These are phyloP conservation scores for Mus pahari DNA, from an alignment of 2,113 vertebrate species.

Conservation along the genomic window DNA sequence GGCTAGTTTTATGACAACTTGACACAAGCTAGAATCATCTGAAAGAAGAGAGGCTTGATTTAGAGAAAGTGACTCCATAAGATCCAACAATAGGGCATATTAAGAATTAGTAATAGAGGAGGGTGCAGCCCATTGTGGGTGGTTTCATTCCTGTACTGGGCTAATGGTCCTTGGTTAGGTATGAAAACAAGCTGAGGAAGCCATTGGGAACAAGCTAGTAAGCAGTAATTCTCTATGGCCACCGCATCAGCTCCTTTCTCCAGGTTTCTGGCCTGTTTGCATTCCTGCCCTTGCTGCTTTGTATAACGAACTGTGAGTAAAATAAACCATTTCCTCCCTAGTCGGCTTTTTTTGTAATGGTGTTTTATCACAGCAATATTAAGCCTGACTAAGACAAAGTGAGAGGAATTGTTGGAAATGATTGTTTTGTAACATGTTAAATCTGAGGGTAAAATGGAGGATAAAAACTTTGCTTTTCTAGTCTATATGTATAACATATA, in stretches of 20 bases:
- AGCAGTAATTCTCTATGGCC: neutral
- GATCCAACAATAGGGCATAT: neutral
- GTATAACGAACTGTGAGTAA: neutral
- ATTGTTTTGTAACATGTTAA: slow-evolving; percentile 28
- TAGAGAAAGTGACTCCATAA: neutral
- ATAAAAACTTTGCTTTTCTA: neutral
- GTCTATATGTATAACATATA: neutral
- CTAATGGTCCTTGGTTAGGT: neutral
- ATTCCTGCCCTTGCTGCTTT: neutral
- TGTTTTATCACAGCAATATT: neutral
- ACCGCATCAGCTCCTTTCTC: neutral
- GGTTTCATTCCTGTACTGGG: neutral
- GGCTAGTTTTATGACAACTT: neutral
- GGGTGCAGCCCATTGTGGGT: neutral
- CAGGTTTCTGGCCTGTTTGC: neutral
- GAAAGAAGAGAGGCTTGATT: neutral
- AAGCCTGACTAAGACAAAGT: neutral
- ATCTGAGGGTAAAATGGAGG: neutral
- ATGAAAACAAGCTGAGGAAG: neutral
- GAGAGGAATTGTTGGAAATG: slow-evolving; percentile 4
- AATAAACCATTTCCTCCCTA: neutral
- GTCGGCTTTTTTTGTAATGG: neutral
- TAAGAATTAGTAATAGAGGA: neutral
- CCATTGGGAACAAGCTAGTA: neutral
- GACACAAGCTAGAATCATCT: no score